Conservation (phyloP, 2,113 vertebrate species). For the Bubo bubo region DNA sequence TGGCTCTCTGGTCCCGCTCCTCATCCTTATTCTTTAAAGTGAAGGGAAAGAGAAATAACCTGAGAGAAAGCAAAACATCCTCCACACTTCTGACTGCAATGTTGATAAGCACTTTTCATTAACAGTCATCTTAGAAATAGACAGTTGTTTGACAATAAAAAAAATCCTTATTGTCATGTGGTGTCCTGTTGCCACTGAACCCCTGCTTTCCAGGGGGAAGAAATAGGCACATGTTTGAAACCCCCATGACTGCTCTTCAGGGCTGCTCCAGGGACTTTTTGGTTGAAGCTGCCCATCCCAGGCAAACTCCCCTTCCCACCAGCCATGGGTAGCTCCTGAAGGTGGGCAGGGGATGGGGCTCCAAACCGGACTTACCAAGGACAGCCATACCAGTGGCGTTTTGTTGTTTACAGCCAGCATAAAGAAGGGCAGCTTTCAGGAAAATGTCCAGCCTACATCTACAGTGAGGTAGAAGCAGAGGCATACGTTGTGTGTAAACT, state of each 20-base stretch:
- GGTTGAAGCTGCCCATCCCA: background rate
- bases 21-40: background rate
- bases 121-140: background rate
- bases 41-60: background rate
- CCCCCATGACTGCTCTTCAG: background rate
- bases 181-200: background rate
- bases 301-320: background rate
- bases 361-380: background rate
- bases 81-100: background rate
- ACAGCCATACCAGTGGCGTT: background rate
- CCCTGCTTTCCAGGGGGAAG: background rate
- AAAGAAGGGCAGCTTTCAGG: background rate
- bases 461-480: background rate
- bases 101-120: background rate
- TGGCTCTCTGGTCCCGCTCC: background rate
- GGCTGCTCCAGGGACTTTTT: background rate
- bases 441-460: background rate
- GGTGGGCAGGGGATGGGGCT: background rate
- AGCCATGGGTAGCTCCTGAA: background rate
- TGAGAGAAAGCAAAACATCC: background rate
- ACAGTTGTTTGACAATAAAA: background rate
- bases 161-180: background rate
- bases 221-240: background rate
- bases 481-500: background rate
- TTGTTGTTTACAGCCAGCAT: background rate